phyloP scores from a whole-genome alignment of 37 sponge, comb jelly and placozoan genomes.

The Diacarnus erythraeanus region DNA sequence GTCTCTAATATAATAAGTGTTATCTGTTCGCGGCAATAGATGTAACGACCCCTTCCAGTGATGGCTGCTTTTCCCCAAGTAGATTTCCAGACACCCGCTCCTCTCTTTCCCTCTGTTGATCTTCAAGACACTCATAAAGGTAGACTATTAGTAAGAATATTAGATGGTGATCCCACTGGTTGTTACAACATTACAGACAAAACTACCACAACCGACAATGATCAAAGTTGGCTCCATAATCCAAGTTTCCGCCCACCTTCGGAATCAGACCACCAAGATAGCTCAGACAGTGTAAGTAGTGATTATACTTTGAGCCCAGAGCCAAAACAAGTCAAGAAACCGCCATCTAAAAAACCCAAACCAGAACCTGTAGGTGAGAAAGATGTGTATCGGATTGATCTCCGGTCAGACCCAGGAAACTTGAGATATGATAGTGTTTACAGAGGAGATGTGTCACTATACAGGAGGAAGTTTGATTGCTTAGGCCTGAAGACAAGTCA shows the following conservation, averaged over 20 bases:
- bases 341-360: not conserved
- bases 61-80: not conserved
- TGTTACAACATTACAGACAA: too few relatives aligned
- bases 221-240: slow-evolving; percentile 38
- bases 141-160: too few relatives aligned
- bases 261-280: not conserved
- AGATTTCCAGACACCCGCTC: not conserved
- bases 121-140: not conserved
- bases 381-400: slow-evolving; percentile 60
- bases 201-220: too few relatives aligned
- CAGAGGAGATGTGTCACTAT: slow-evolving; percentile 66
- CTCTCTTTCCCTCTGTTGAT: slow-evolving; percentile 34
- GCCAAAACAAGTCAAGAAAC: not conserved
- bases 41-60: not conserved
- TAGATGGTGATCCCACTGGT: not conserved
- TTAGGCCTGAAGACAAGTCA: slow-evolving; percentile 44
- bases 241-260: not conserved
- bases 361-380: not conserved
- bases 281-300: not conserved
- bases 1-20: not conserved
- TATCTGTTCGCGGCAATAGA: too few relatives aligned
- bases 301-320: not conserved
- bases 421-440: slow-evolving; percentile 64
- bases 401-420: slow-evolving; percentile 56
- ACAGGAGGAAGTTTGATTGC: slow-evolving; percentile 36